Evolutionary conservation across 2,797 vertebrate genomes (phyloP), one percentile per base, ranked within the genome.

Genomic region (Vespertilio murinus): DNA sequence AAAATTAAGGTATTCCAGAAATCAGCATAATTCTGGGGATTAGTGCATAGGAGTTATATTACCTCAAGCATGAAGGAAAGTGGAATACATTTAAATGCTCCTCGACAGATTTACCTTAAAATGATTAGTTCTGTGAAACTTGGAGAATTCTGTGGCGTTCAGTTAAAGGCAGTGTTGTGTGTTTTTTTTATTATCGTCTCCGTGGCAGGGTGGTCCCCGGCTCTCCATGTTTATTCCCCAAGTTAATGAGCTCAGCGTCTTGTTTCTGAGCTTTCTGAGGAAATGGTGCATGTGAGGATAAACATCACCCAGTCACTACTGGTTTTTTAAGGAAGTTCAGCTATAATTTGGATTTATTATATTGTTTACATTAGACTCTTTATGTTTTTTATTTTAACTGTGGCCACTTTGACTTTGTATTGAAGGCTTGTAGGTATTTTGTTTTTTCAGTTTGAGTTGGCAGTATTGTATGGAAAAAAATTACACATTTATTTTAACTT

Each of bases 1-100:
- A 88, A 80, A 90, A 75, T 89, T 88, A 82, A 95, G 45, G 28
- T 82, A 67, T 92, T 93, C 59, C 12, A 70, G 81, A 93, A 90
- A 92, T 90, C n/a, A 92, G 65, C 56, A 35, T 88, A 80, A 90
- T 95, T 94, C 59, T 81, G 54, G 52, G 45, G 92, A 85, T 85
- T 85, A 28, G 38, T 88, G 13, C 14, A 52, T 64, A 61, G 79
- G 88, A 81, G 33, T 77, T 91, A 28, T 64, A 38, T 75, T 87
- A 71, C 61, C 8, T 91, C 18, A 88, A 52, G 65, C 42, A 67
- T 91, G 88, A 93, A 83, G 61, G 61, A 38, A 89, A 90, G 84
- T 88, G 40, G 38, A 91, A 78, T 90, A 73, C 25, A 81, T 92
- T 92, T 95, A 74, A 71, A 40, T 93, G 14, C 23, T 91, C 10